Base-by-base conservation (phyloP, 35 echinoderm and acorn worm species). In the Ophioderma brevispina region DNA sequence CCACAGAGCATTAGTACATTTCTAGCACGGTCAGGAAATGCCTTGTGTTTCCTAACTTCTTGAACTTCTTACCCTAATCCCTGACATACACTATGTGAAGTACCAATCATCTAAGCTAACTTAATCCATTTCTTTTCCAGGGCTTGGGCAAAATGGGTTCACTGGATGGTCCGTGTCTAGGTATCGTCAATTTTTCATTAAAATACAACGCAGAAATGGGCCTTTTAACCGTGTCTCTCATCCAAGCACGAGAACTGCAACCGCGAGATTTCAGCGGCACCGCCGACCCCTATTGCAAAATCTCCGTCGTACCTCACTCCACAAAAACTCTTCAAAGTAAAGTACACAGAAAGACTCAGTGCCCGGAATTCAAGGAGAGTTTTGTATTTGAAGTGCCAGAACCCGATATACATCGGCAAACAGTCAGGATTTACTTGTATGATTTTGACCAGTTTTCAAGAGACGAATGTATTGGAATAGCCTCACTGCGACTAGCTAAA, bases 401-500 rank as follows among this genome's bases (percentile, higher is more conserved):
- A 49, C 49, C 88, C 31, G 96, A 98, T 33, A 90, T 98, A 28
- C 96, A 94, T 32, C 86, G 92, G 42, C 96, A 98, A 55, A 99
- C 91, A 17, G 89, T 95, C 0, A 89, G 89, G 36, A 94, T 99
- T 39, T 82, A 99, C 40, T 49, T 99, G 17, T 95, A 93, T 80
- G 97, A 99, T 84, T 99, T 92, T 84, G 97, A 99, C 55, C 97
- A 99, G 81, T 99, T 99, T 78, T 99, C 97, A 28, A 75, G 97
- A 18, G 97, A 99, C 76, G 97, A 99, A 79, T 99, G 94, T 91
- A 95, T 99, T 32, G 97, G 97, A 0, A 70, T 88, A 10, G 97
- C 86, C 0, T 43, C 89, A 21, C 77, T 95, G 14, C 93, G 94
- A 1, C 76, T 99, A 33, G 84, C 87, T 32, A 95, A 99, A 55